Percentiles rank a stretch among this genome's conserved stretches.
These are phyloP conservation scores for Penaeus indicus DNA, from an alignment of 1,140 invertebrate species.

Conservation along the genomic window DNA sequence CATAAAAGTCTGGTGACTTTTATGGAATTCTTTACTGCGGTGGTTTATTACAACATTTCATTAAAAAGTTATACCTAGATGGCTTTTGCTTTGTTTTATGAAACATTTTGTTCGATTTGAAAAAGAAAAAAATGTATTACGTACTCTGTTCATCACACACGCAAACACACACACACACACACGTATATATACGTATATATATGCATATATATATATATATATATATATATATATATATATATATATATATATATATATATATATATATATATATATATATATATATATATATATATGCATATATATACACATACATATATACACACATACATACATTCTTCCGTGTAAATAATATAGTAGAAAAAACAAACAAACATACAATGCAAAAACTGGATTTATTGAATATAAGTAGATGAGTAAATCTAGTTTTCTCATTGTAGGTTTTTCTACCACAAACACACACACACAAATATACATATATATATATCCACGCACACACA, in stretches of 20 bases:
- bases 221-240: constrained; percentile 23
- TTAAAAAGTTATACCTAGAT: too few relatives aligned
- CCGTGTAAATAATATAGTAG: too few relatives aligned
- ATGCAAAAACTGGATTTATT: too few relatives aligned
- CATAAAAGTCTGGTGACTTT: too few relatives aligned
- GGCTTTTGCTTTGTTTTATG: too few relatives aligned
- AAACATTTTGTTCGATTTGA: too few relatives aligned
- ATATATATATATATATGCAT: background rate
- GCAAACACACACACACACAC: background rate
- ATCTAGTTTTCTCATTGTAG: too few relatives aligned
- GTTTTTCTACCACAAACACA: too few relatives aligned
- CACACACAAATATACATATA: background rate
- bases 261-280: constrained; percentile 35
- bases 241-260: constrained; percentile 33
- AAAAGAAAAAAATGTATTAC: background rate
- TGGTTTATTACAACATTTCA: too few relatives aligned
- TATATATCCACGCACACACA: background rate
- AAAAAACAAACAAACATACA: too few relatives aligned
- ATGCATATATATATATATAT: constrained; percentile 15
- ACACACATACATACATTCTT: background rate
- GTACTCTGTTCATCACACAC: background rate
- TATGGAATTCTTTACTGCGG: too few relatives aligned
- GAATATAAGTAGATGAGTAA: too few relatives aligned
- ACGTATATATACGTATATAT: background rate
- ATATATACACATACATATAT: background rate